Percentiles rank a stretch among this genome's conserved stretches.
phyloP scores from a whole-genome alignment of 2,113 vertebrate species.

The Passer montanus region DNA sequence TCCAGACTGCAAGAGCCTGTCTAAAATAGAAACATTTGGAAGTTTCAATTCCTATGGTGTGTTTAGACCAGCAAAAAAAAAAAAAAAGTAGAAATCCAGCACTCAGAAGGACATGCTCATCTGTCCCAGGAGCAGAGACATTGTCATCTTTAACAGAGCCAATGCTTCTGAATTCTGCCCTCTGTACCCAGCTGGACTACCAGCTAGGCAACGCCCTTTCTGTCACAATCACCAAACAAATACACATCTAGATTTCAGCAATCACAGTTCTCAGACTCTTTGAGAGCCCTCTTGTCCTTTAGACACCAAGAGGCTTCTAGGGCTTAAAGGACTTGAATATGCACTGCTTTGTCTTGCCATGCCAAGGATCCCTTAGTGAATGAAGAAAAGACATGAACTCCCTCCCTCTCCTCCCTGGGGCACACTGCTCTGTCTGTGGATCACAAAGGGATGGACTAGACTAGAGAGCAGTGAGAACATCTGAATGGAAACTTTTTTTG shows the following conservation, averaged over 20 bases:
- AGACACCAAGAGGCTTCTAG: constrained; percentile 13
- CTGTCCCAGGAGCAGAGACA: not conserved
- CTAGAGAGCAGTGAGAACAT: not conserved
- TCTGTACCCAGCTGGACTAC: not conserved
- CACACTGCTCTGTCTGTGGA: not conserved
- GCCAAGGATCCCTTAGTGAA: constrained; percentile 36
- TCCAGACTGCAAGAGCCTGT: not conserved
- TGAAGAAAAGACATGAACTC: constrained; percentile 18
- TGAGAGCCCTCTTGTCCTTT: constrained; percentile 37
- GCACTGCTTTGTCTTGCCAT: constrained; percentile 7
- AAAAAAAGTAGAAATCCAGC: not conserved
- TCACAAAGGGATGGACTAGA: not conserved
- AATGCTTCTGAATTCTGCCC: not conserved
- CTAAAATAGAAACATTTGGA: not conserved
- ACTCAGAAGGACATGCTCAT: not conserved
- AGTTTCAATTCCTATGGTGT: not conserved
- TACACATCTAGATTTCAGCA: constrained; percentile 12
- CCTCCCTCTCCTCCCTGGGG: not conserved
- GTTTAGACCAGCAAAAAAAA: not conserved
- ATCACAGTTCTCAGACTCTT: constrained; percentile 22
- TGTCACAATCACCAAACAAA: not conserved
- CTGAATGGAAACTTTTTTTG: not conserved
- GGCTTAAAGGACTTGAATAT: constrained; percentile 12
- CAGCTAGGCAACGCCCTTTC: not conserved
- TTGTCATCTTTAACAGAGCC: not conserved